Percentiles rank a stretch among this genome's conserved stretches.
These are phyloP conservation scores for Gymnocheta viridis DNA, from an alignment of 2,888 invertebrate species.

Conservation along the genomic window DNA sequence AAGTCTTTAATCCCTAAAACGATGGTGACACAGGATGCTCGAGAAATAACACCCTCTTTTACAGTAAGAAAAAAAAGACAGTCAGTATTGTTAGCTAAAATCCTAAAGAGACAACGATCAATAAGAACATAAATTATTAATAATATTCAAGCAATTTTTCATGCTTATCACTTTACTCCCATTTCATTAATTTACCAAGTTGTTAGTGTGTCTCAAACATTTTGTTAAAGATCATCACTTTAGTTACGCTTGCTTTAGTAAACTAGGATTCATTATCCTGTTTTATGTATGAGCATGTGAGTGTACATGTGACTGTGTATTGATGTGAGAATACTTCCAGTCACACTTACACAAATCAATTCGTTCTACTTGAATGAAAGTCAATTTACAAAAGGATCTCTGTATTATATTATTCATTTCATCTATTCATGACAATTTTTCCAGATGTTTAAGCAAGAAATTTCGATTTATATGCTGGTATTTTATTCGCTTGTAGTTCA, in stretches of 20 bases:
- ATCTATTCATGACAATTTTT: conserved; percentile 72
- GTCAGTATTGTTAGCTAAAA: not conserved
- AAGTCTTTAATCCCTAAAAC: conserved; percentile 48
- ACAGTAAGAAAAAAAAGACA: not conserved
- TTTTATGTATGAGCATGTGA: conserved; percentile 5
- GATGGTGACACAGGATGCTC: conserved; percentile 50
- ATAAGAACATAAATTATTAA: not conserved
- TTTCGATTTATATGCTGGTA: conserved; percentile 76
- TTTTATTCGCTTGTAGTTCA: conserved; percentile 72
- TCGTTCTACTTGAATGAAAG: conserved; percentile 77
- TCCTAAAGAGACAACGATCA: conserved; percentile 3
- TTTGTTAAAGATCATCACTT: conserved; percentile 69
- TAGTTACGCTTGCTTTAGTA: conserved; percentile 75
- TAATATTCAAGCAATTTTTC: conserved; percentile 69
- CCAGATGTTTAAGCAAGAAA: conserved; percentile 80
- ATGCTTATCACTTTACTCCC: conserved; percentile 71
- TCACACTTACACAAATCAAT: conserved; percentile 73
- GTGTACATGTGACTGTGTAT: no score
- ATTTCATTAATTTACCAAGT: not conserved
- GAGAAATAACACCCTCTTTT: conserved; percentile 51
- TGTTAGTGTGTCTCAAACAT: conserved; percentile 15
- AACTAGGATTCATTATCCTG: conserved; percentile 58
- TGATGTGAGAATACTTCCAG: not conserved
- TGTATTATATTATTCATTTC: conserved; percentile 58
- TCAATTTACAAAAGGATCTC: conserved; percentile 71